A percentile compares a stretch with the other conserved stretches of the same genome.
phyloP scores from a whole-genome alignment of 2,888 invertebrate genomes.

The Habrosyne pyritoides region DNA sequence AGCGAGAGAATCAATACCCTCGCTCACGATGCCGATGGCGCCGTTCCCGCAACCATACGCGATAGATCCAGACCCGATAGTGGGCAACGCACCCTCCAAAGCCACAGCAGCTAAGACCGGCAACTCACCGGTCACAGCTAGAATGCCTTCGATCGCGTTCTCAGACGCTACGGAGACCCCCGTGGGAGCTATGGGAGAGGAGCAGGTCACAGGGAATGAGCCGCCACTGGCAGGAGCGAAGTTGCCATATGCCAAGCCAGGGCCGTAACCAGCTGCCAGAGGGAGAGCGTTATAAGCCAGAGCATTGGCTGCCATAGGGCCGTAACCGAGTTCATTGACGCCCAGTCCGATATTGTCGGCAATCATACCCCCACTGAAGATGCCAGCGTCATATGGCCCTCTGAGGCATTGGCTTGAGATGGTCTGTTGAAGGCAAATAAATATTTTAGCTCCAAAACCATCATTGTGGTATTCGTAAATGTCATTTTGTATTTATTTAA shows the following conservation, averaged over 20 bases:
- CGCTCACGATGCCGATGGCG: slow-evolving; percentile 36
- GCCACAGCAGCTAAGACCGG: slow-evolving; percentile 41
- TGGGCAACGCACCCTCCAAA: slow-evolving; percentile 38
- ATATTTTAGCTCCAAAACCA: no score
- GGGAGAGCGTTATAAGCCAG: not conserved
- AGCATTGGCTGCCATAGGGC: not conserved
- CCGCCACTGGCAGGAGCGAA: slow-evolving; percentile 35
- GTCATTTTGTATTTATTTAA: no score
- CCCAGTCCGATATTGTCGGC: no score
- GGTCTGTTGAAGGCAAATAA: no score
- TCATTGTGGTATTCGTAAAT: no score
- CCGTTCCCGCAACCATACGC: slow-evolving; percentile 53
- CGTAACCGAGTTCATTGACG: not conserved
- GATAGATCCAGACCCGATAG: slow-evolving; percentile 44
- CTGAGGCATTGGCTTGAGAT: no score
- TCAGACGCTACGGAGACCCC: slow-evolving; percentile 44
- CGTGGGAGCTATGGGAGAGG: slow-evolving; percentile 44
- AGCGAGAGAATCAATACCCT: slow-evolving; percentile 19
- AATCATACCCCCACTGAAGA: no score
- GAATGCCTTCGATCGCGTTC: slow-evolving; percentile 36
- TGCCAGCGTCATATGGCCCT: no score
- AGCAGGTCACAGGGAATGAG: slow-evolving; percentile 34
- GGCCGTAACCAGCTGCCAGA: not conserved
- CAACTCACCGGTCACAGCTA: slow-evolving; percentile 33
- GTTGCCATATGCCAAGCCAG: not conserved